Evolutionary conservation across 2,113 vertebrate species (phyloP), one percentile per base, ranked within the genome.

Genomic region (Ramphastos sulfuratus): DNA sequence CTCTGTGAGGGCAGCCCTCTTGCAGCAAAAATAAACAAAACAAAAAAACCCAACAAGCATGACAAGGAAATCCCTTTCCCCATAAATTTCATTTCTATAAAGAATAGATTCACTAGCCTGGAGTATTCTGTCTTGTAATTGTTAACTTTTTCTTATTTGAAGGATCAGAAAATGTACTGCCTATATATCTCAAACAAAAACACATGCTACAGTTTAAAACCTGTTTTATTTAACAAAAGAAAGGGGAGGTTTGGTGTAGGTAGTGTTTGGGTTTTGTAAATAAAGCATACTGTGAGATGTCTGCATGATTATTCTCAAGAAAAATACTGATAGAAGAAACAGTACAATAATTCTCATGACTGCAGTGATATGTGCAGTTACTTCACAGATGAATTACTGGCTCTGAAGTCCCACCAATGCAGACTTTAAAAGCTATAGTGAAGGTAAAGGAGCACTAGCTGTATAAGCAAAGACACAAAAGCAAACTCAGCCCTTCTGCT

Each of bases 201-300:
- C 3, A 4, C 3, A 12, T 30, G 27, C 8, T 60, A 79, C 37
- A 6, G 4, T n/a, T 69, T 52, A 83, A 93, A 69, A 35, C 6
- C 30, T 12, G 10, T 35, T 35, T 37, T 28, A 42, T 12, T 70
- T 73, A 6, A 31, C 8, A 48, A 13, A 0, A 61, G 25, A 46
- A 81, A 33, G 19, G 1, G 0, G 0, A 6, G 25, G 58, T 64
- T 25, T 80, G 4, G 15, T 72, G 35, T 19, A 69, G 56, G 15
- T 54, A 16, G 65, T 7, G 2, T 14, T 52, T 11, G 12, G 24
- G n/a, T 35, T 66, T 61, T 70, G 82, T 69, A 13, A 78, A 39
- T 35, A 39, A 72, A 73, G 4, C 6, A 28, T 19, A 59, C 28
- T 46, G 6, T 70, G 64, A 90, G 56, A 44, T 31, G 39, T 8